Evolutionary conservation across 2,113 vertebrate genomes (phyloP), one percentile per base, ranked within the genome.

Genomic region (Daubentonia madagascariensis): DNA sequence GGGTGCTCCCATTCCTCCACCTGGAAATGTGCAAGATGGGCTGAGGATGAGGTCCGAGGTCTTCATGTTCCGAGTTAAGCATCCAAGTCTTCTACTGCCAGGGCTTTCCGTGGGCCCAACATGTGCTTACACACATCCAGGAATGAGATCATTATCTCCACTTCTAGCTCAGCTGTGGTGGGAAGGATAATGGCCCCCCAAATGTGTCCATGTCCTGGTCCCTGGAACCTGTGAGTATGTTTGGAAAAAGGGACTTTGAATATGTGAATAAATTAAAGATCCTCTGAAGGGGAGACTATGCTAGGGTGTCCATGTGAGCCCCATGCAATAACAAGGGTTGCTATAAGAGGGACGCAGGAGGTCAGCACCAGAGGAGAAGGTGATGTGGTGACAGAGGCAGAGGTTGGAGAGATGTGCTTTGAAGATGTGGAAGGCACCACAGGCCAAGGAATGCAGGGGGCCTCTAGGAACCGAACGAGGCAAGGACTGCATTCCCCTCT

Each of bases 101-200:
- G 37, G 14, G 25, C 48, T 48, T 37, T 18, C 32, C 6, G 75
- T 45, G 68, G 81, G 11, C 54, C 61, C 3, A 9, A 18, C 35
- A 68, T 22, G 16, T 4, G 32, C 63, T 91, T 35, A 10, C n/a
- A 32, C 1, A 1, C 23, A 3, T 37, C 50, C 23, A 8, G 52
- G n/a, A 28, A 57, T 0, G 17, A 48, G 67, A 59, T 52, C 13
- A 3, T 25, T 20, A 1, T 14, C 23, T 61, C 59, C 5, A 1
- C 43, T 22, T 40, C 11, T 32, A 23, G 12, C 32, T 79, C 70
- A 8, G 11, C 13, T 45, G 14, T 72, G n/a, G 25, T 16, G 28
- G n/a, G 22, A 5, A 13, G 70, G 50, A 35, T 16, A 23, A 40
- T 1, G 10, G 25, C 18, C 48, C n/a, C 28, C 35, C 1, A 2